Evolutionary conservation across 2,113 vertebrate species (phyloP).

Genomic region (Phylloscopus trochiloides): DNA sequence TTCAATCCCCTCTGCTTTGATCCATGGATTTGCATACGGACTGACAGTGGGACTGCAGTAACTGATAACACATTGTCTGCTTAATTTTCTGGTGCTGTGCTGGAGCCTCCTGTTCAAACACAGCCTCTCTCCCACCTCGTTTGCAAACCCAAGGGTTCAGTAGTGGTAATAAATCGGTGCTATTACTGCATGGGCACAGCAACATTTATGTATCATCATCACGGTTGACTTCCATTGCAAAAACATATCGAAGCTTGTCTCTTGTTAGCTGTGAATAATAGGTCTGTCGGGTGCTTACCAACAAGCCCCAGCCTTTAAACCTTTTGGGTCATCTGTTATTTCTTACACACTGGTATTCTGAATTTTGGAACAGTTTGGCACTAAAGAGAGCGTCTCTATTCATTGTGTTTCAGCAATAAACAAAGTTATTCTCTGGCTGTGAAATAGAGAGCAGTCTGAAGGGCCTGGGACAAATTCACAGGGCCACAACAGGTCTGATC

Average conservation of each 20-base stretch:
- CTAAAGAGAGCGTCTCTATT: neutral
- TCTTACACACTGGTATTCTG: neutral
- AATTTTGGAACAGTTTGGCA: neutral
- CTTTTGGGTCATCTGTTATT: neutral
- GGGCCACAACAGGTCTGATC: neutral
- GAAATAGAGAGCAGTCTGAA: neutral
- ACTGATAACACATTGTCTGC: neutral
- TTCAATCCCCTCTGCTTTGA: neutral
- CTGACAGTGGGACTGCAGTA: neutral
- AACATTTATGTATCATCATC: neutral
- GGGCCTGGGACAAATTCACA: neutral
- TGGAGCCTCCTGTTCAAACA: constrained; percentile 6
- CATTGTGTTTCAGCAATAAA: neutral
- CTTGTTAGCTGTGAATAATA: neutral
- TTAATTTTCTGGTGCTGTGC: neutral
- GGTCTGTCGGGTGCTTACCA: neutral
- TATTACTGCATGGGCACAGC: neutral
- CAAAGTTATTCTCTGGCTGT: neutral
- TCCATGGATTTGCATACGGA: accelerated
- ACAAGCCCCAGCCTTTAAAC: neutral
- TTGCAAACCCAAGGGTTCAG: neutral
- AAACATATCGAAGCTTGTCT: neutral
- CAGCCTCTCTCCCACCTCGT: neutral
- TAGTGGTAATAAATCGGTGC: neutral
- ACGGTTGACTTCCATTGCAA: neutral